Percentiles rank a stretch among this genome's conserved stretches.
phyloP scores from a whole-genome alignment of 2,113 vertebrate species.

The Hippotragus niger region DNA sequence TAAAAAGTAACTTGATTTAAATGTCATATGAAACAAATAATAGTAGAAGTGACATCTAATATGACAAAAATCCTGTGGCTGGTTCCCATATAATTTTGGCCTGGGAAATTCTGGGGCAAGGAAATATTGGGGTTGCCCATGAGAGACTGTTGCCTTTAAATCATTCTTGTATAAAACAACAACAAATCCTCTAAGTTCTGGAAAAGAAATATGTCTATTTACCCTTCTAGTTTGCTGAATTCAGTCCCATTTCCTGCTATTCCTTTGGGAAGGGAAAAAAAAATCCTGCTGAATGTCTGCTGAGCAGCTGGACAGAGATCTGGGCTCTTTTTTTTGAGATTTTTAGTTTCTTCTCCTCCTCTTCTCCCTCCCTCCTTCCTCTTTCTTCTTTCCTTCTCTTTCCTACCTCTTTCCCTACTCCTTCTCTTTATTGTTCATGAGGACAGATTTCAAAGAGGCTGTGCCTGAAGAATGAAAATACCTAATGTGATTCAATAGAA shows the following conservation, averaged over 20 bases:
- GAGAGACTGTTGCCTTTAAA: neutral
- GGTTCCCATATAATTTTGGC: neutral
- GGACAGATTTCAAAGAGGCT: neutral
- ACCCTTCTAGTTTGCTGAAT: neutral
- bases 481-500: neutral
- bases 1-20: constrained; percentile 5
- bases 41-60: neutral
- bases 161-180: neutral
- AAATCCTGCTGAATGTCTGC: neutral
- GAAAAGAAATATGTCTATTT: neutral
- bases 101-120: neutral
- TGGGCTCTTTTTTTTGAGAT: neutral
- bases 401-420: neutral
- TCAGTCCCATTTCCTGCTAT: neutral
- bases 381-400: neutral
- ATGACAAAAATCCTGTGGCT: neutral
- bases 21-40: neutral
- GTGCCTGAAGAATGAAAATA: neutral
- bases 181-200: neutral
- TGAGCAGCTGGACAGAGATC: neutral
- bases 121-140: neutral
- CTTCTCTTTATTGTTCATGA: neutral
- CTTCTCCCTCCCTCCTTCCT: neutral
- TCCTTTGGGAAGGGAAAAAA: neutral
- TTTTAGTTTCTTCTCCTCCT: neutral